Evolutionary conservation across 2,113 vertebrate genomes (phyloP).

Genomic region (Leptocoma aspasia): DNA sequence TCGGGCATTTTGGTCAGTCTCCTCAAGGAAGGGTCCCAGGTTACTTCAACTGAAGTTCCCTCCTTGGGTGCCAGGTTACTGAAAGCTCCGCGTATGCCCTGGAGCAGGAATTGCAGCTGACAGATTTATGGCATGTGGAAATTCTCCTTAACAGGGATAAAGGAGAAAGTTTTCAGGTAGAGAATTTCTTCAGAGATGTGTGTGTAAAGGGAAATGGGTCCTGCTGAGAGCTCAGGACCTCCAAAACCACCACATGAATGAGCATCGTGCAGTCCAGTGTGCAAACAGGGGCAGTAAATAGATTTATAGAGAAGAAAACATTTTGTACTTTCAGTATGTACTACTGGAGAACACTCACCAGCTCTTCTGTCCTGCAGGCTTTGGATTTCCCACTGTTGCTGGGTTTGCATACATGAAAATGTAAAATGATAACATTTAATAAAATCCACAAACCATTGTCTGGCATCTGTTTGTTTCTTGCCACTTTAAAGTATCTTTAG

Average conservation of each 20-base stretch:
- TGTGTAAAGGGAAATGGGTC: background rate
- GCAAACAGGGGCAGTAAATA: background rate
- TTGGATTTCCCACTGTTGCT: background rate
- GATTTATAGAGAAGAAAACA: background rate
- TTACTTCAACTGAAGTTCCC: background rate
- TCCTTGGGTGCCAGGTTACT: background rate
- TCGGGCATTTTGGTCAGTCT: background rate
- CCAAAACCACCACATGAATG: background rate
- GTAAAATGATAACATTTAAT: background rate
- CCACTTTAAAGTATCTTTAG: background rate
- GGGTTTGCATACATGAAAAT: background rate
- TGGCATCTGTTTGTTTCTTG: background rate
- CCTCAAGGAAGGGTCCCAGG: background rate
- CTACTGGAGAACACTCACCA: background rate
- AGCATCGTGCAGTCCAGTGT: background rate
- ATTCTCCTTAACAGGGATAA: background rate
- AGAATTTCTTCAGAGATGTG: background rate
- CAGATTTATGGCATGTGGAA: background rate
- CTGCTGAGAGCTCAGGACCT: background rate
- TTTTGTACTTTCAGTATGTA: background rate
- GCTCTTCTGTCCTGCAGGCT: background rate
- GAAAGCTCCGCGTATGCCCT: accelerated
- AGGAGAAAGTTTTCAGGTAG: background rate
- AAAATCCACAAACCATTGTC: background rate
- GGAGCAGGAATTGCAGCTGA: background rate